Base-by-base conservation (phyloP, 2,113 vertebrate genomes). In the Beaufortia kweichowensis region DNA sequence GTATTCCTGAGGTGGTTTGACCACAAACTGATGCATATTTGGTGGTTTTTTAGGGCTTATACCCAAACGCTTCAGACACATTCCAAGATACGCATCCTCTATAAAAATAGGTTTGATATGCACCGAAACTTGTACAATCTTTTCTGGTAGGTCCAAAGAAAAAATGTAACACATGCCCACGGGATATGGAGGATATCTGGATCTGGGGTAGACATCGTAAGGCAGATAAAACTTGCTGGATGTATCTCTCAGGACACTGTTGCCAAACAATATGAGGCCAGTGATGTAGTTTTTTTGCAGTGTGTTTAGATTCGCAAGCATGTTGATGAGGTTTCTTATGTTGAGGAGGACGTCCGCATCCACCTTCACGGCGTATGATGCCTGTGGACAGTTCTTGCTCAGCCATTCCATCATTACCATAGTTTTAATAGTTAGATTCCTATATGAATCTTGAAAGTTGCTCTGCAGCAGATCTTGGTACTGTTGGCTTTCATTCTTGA, bases 101-200 rank as follows among this genome's bases (percentile, higher is more conserved):
- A 98, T 92, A 79, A 93, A 94, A 86, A 97, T 88, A 29, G 95
- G 93, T 81, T 89, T 92, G 23, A 96, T 94, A 55, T 92, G 90
- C 86, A 88, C 68, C 17, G 95, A 94, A 21, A 91, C 91, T 17
- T 87, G 85, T 81, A 96, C 91, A 74, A 98, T 93, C 86, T 95
- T 96, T 61, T 87, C 88, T 26, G 95, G 94, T 76, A 98, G 90
- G 84, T 98, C 95, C 78, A 93, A 88, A 63, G 96, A 98, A 86
- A 98, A 94, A 79, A 96, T 87, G 19, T 98, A 98, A 60, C 94
- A 93, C 12, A 95, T 95, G 50, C 96, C 96, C 29, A 95, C 94
- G 53, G 95, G 95, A 83, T 97, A 98, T 0, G 96, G 94, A 3
- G 96, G 96, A 4, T 95, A 98, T 75, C 93, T 92, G 29, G 92